These are phyloP conservation scores for Corythaeola cristata DNA, from an alignment of 2,113 vertebrate species.

Conservation along the genomic window DNA sequence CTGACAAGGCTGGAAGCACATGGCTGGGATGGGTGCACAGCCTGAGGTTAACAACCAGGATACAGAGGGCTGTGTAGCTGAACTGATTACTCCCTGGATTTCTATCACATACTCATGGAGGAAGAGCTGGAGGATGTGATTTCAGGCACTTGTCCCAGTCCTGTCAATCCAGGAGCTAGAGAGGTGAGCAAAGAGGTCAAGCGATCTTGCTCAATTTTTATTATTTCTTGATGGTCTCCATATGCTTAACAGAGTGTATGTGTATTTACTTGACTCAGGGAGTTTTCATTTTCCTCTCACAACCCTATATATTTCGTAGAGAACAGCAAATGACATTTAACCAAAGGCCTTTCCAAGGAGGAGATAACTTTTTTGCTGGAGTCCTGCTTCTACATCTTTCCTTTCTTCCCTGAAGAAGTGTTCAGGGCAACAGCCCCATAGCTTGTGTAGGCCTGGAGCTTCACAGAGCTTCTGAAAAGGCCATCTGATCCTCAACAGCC, in stretches of 20 bases:
- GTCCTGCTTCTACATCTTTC: not conserved
- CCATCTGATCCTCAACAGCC: not conserved
- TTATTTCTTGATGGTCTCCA: not conserved
- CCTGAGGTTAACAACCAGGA: no score
- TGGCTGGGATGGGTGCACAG: not conserved
- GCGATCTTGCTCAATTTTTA: not conserved
- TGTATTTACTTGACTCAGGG: not conserved
- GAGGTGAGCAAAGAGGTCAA: not conserved
- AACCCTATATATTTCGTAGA: not conserved
- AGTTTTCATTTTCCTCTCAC: not conserved
- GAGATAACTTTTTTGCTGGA: not conserved
- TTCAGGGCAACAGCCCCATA: not conserved
- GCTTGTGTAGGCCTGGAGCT: not conserved
- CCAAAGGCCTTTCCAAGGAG: not conserved
- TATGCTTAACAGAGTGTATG: not conserved
- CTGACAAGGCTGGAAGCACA: not conserved
- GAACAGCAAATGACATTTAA: not conserved
- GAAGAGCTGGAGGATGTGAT: not conserved
- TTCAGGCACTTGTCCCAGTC: not conserved
- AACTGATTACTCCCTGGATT: not conserved
- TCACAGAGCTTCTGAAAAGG: not conserved
- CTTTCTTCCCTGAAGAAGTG: not conserved
- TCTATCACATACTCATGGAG: not conserved
- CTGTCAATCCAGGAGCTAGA: not conserved
- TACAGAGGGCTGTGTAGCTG: not conserved